phyloP scores from a whole-genome alignment of 2,888 invertebrate genomes.

The Hydriomena furcata region DNA sequence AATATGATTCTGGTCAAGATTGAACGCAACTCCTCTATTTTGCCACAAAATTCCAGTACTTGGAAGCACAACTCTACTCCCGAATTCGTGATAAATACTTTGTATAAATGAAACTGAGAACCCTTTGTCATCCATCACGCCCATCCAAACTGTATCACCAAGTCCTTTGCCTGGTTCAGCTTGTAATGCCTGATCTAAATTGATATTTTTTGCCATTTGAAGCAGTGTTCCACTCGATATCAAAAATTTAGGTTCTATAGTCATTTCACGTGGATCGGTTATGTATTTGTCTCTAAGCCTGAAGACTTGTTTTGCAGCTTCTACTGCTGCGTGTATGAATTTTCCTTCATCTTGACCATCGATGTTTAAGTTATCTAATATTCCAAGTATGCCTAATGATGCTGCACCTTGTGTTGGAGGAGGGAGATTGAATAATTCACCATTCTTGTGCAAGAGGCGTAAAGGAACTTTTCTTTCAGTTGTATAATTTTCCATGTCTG shows the following conservation, averaged over 20 bases:
- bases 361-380: constrained; percentile 63
- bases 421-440: constrained; percentile 65
- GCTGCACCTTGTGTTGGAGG: constrained; percentile 76
- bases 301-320: constrained; percentile 67
- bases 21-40: constrained; percentile 64
- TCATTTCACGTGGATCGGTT: constrained; percentile 69
- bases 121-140: constrained; percentile 70
- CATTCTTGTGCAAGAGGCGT: constrained; percentile 56
- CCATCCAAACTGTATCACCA: constrained; percentile 76
- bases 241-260: constrained; percentile 53
- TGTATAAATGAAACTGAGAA: constrained; percentile 76
- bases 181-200: constrained; percentile 46
- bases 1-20: constrained; percentile 54
- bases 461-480: constrained; percentile 62
- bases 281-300: constrained; percentile 57
- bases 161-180: constrained; percentile 53
- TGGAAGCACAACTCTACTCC: constrained; percentile 68
- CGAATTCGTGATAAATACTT: constrained; percentile 64
- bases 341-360: constrained; percentile 63
- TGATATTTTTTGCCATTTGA: constrained; percentile 57
- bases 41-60: constrained; percentile 73
- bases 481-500: constrained; percentile 62
- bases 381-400: constrained; percentile 64
- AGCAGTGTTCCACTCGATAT: constrained; percentile 48
- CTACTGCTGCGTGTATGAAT: constrained; percentile 67